Base-by-base conservation (phyloP, 2,113 vertebrate species). In the Zosterops japonicus region DNA sequence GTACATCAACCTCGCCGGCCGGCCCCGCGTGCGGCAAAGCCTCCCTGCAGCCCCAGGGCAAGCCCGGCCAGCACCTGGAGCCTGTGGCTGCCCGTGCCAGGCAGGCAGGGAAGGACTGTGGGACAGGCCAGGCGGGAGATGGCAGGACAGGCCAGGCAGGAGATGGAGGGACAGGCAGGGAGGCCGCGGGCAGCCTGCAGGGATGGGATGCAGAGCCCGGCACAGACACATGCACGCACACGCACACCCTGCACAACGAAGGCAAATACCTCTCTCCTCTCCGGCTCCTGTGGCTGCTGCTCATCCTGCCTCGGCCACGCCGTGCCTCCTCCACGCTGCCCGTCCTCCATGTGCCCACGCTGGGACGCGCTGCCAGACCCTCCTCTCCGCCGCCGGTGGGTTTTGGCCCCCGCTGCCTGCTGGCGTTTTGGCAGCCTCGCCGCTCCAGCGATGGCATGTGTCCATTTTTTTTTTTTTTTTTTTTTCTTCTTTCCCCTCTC, bases 381-480 rank as follows among this genome's bases (percentile, higher is more conserved):
- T 96, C 90, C 91, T 95, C 85, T 94, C 84, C 7, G 28, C 87
- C 11, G 47, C 70, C 23, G 18, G 52, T 9, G 85, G 82, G 87
- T 87, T 94, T 95, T 94, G 97, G 97, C 96, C 97, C 97, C 92
- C 9, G 93, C 79, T 96, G 96, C 97, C 96, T 97, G 92, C 94
- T 95, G 97, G 95, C 90, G 89, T 89, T 76, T 75, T 98, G 93
- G 96, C 93, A 96, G 95, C 91, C 90, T 96, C 50, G 14, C 85
- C 7, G 94, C 94, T 94, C 87, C 86, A 55, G 76, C 77, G 74
- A 92, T 98, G 98, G 98, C 98, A 98, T 91, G 89, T 94, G 96
- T 98, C 98, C 98, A 98, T 97, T 36, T 36, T 89, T 83, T 94
- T 83, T 87, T 94, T 83, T 76, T 72, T 78, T 67, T 85, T 60